Conservation (phyloP, 2,888 invertebrate species). For the Ariolimax columbianus region DNA sequence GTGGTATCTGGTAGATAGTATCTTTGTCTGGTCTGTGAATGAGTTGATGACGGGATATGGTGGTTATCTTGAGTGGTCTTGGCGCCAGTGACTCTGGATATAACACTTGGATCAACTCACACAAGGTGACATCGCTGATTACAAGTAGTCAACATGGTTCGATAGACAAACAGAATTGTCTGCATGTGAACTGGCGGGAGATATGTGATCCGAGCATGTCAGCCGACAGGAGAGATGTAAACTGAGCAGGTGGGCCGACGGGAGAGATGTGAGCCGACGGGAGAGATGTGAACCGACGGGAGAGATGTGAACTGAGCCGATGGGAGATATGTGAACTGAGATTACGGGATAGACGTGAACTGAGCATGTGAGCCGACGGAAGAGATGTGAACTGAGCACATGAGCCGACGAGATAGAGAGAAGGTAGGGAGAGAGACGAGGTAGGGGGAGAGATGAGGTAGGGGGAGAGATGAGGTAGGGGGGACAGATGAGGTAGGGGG, state of each 20-base stretch:
- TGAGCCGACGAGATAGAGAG: too few species aligned
- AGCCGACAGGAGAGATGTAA: not conserved
- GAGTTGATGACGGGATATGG: constrained; percentile 4
- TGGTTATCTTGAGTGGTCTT: constrained; percentile 7
- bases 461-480: too few species aligned
- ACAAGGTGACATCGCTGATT: not conserved
- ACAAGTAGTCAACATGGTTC: not conserved
- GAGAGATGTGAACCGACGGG: too few species aligned
- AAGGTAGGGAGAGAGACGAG: too few species aligned
- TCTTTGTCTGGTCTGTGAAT: constrained; percentile 10
- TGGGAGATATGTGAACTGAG: too few species aligned
- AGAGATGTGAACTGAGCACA: too few species aligned
- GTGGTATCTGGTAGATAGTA: not conserved
- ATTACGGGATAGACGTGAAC: too few species aligned
- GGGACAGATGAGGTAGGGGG: too few species aligned
- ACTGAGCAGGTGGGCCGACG: not conserved
- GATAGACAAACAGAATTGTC: not conserved
- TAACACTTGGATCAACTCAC: not conserved
- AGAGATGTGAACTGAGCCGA: too few species aligned
- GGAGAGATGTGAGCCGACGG: too few species aligned
- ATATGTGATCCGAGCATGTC: not conserved
- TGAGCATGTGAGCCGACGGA: too few species aligned
- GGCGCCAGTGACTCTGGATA: constrained; percentile 7
- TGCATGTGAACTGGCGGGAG: not conserved
- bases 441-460: too few species aligned